A percentile compares a stretch with the other conserved stretches of the same genome.
Evolutionary conservation across 2,113 vertebrate genomes (phyloP).

Genomic region (Podarcis muralis): DNA sequence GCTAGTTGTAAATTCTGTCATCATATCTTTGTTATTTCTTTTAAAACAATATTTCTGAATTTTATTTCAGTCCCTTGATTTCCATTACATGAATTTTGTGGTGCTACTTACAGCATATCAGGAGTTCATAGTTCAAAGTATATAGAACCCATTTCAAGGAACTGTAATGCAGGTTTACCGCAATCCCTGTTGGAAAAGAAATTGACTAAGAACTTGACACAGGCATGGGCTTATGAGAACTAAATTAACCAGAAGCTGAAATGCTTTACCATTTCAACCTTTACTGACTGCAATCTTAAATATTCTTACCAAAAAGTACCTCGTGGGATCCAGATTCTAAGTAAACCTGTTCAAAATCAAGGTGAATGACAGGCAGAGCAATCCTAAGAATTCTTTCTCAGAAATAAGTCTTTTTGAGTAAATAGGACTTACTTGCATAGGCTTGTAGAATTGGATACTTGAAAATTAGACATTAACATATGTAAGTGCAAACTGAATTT

Average conservation of each 20-base stretch:
- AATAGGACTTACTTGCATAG: not conserved
- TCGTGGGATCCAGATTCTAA: not conserved
- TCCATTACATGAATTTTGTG: not conserved
- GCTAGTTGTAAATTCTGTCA: not conserved
- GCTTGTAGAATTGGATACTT: not conserved
- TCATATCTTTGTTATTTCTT: not conserved
- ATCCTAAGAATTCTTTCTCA: not conserved
- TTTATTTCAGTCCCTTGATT: not conserved
- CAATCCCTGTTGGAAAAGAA: not conserved
- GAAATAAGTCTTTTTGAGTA: not conserved
- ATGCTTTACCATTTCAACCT: not conserved
- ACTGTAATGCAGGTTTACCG: not conserved
- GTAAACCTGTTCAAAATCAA: not conserved
- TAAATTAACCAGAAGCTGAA: not conserved
- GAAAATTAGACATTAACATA: not conserved
- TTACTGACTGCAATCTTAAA: not conserved
- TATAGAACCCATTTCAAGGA: not conserved
- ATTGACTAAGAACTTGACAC: not conserved
- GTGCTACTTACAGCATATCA: not conserved
- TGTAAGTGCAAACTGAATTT: not conserved
- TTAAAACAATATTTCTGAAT: not conserved
- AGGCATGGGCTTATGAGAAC: not conserved
- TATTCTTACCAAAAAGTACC: not conserved
- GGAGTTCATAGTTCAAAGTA: not conserved
- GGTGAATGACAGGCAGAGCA: not conserved